Conservation (phyloP, 2,113 vertebrate species). For the Coturnix japonica region DNA sequence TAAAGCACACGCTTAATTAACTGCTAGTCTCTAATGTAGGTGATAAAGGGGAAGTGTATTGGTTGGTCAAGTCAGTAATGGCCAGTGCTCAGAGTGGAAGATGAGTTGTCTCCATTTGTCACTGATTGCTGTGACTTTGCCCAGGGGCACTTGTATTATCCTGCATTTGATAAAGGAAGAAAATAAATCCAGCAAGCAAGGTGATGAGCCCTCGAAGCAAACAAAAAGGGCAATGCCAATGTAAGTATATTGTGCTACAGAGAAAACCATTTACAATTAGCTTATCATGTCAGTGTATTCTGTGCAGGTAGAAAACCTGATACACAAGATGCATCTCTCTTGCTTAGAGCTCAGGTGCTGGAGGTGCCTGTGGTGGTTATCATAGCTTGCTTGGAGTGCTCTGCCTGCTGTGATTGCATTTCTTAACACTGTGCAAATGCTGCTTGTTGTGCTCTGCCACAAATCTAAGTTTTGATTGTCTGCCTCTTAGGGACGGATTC, state of each 20-base stretch:
- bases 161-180: neutral
- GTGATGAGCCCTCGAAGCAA: neutral
- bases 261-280: neutral
- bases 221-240: neutral
- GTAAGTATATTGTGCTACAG: neutral
- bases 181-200: neutral
- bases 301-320: neutral
- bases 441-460: rapidly evolving
- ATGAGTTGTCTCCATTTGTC: neutral
- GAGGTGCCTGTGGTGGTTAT: rapidly evolving
- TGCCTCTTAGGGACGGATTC: neutral
- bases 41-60: neutral
- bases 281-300: neutral
- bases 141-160: neutral
- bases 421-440: neutral
- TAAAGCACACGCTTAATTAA: neutral
- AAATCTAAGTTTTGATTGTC: neutral
- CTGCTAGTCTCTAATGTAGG: rapidly evolving
- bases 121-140: neutral
- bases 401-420: neutral
- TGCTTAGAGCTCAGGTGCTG: neutral
- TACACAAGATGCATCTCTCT: neutral
- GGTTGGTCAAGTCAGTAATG: neutral
- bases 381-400: neutral
- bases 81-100: neutral